Evolutionary conservation across 2,888 invertebrate species (phyloP).

Genomic region (Rhorus exstirpatorius): DNA sequence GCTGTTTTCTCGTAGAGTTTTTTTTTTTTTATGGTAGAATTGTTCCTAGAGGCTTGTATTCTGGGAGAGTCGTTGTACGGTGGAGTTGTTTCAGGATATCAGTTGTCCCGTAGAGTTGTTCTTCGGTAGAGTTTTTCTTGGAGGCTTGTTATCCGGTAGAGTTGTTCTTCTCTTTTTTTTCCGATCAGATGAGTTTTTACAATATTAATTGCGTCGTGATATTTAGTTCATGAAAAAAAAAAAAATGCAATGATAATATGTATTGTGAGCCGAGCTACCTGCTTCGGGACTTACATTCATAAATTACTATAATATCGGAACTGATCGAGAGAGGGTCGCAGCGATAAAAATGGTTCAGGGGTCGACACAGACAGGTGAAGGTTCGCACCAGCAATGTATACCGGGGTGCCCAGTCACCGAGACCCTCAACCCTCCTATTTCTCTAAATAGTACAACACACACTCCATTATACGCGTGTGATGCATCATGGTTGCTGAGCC

Average conservation of each 20-base stretch:
- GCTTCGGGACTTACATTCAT: slow-evolving; percentile 38
- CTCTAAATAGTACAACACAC: not conserved
- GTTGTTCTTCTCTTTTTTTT: too few species aligned
- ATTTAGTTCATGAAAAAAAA: slow-evolving; percentile 1
- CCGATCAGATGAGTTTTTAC: too few species aligned
- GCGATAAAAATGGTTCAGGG: slow-evolving; percentile 57
- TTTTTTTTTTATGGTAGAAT: too few species aligned
- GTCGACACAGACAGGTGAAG: slow-evolving; percentile 66
- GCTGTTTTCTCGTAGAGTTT: too few species aligned
- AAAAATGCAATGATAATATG: not conserved
- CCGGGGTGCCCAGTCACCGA: slow-evolving; percentile 48
- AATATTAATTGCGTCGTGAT: not conserved
- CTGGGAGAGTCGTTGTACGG: too few species aligned
- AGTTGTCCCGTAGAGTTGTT: too few species aligned
- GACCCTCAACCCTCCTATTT: slow-evolving; percentile 40
- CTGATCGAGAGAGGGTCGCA: slow-evolving; percentile 51
- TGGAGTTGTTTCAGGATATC: too few species aligned
- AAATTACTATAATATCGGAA: slow-evolving; percentile 47
- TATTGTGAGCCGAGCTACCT: slow-evolving; percentile 41
- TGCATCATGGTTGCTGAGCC: slow-evolving; percentile 12
- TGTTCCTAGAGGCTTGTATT: too few species aligned
- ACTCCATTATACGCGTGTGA: not conserved
- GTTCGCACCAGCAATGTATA: slow-evolving; percentile 36
- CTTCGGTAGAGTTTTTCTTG: too few species aligned
- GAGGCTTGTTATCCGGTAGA: too few species aligned